Evolutionary conservation across 2,888 invertebrate genomes (phyloP).

Genomic region (Oegoconia quadripuncta): DNA sequence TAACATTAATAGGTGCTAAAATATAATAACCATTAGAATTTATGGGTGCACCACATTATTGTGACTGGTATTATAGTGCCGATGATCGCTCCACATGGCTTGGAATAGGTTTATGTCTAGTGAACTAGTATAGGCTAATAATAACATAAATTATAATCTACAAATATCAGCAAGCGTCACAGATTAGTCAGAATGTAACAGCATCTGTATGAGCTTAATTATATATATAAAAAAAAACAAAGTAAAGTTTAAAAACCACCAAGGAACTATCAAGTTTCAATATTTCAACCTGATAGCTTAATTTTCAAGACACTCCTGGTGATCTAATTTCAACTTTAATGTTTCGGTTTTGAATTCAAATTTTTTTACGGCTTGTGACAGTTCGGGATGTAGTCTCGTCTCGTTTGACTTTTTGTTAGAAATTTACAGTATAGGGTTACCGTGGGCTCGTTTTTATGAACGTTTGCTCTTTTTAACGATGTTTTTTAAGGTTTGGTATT

Average conservation of each 20-base stretch:
- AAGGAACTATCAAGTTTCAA: constrained; percentile 51
- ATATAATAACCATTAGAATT: no score
- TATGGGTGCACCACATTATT: no score
- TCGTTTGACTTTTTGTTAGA: constrained; percentile 43
- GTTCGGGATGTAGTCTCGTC: constrained; percentile 31
- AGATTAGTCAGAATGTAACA: constrained; percentile 22
- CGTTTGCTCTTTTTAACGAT: constrained; percentile 27
- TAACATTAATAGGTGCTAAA: no score
- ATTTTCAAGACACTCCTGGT: constrained; percentile 25
- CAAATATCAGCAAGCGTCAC: constrained; percentile 7
- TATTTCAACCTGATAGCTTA: constrained; percentile 46
- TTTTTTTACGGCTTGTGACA: background rate
- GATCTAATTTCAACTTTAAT: constrained; percentile 24
- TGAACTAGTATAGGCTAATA: no score
- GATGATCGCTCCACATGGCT: no score
- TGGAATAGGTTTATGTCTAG: no score
- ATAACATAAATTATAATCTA: no score
- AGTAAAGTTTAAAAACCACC: constrained; percentile 38
- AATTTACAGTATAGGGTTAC: constrained; percentile 40
- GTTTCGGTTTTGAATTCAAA: constrained; percentile 7
- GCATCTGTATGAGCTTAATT: constrained; percentile 39
- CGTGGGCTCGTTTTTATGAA: constrained; percentile 23
- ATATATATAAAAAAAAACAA: constrained; percentile 36
- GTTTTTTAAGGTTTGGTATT: constrained; percentile 10
- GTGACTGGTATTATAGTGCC: no score